Evolutionary conservation across 1,140 invertebrate species (phyloP), one percentile per base, ranked within the genome.

Genomic region (Triops cancriformis): DNA sequence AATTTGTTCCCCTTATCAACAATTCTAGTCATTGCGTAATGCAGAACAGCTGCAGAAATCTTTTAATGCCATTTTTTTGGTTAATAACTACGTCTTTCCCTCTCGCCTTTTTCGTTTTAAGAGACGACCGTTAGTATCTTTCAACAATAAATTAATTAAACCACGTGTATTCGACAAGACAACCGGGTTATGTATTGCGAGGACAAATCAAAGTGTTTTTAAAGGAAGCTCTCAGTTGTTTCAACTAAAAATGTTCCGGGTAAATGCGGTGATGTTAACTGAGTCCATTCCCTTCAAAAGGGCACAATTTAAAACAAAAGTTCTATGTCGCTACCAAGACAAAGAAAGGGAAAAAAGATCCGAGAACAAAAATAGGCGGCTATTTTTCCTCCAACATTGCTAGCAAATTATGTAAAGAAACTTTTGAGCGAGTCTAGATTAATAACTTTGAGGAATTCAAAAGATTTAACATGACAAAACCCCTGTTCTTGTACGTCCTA

Each of bases 401-500:
- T 64, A 64, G 51, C 51, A 23, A 64, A n/a, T 64, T 64, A 64
- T 14, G 51, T 64, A 64, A 10, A 1, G 51, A 64, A 64, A 37
- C 5, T 18, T 64, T 64, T 64, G 51, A 64, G 51, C 51, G 51
- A 64, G 51, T 64, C 51, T 64, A 64, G 51, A 64, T 64, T 64
- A 64, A 64, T 37, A 37, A 37, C 31, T 23, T 64, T 64, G 51
- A 64, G 51, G 51, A 64, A n/a, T 64, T 23, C 51, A 64, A 64
- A 64, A 64, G 14, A 64, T n/a, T 64, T 64, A n/a, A 64, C 4
- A 64, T n/a, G 51, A 64, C 6, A 64, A 64, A 64, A 64, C 51
- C 51, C 51, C 14, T 64, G 51, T 64, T 64, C 51, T 64, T 64
- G 51, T 64, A 64, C 51, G 51, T 64, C 51, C 51, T 64, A 14